Percentiles rank a stretch among this genome's conserved stretches.
Evolutionary conservation across 2,113 vertebrate genomes (phyloP).

Genomic region (Elephantulus edwardii): DNA sequence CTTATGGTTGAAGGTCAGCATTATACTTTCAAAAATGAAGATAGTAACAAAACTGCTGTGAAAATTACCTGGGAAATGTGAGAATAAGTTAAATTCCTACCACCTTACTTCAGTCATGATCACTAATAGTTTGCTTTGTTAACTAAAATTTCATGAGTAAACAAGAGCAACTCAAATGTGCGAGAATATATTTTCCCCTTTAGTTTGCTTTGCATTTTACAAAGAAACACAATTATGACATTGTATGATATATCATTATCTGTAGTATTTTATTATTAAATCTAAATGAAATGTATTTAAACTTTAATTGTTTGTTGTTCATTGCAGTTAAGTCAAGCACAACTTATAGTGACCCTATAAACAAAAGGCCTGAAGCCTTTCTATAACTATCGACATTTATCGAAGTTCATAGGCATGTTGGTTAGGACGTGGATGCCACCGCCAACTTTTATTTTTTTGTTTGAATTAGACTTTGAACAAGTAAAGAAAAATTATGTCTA

Average conservation of each 20-base stretch:
- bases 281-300: conserved; percentile 9
- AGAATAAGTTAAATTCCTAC: not conserved
- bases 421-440: too few species aligned
- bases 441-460: not conserved
- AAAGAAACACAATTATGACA: not conserved
- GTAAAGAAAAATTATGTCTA: conserved; percentile 21
- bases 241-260: not conserved
- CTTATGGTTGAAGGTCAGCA: not conserved
- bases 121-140: not conserved
- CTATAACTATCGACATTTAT: too few species aligned
- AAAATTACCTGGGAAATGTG: not conserved
- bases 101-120: accelerated
- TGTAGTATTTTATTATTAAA: conserved; percentile 36
- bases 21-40: not conserved
- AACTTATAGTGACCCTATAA: too few species aligned
- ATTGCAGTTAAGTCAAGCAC: conserved; percentile 59
- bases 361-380: too few species aligned
- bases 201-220: not conserved
- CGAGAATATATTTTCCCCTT: not conserved
- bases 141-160: not conserved
- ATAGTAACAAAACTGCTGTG: not conserved
- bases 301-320: conserved; percentile 37
- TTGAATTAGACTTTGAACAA: conserved; percentile 23
- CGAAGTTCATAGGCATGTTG: too few species aligned
- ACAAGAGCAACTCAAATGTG: not conserved